Conservation (phyloP, 2,797 vertebrate genomes). For the Lacerta viridis region DNA sequence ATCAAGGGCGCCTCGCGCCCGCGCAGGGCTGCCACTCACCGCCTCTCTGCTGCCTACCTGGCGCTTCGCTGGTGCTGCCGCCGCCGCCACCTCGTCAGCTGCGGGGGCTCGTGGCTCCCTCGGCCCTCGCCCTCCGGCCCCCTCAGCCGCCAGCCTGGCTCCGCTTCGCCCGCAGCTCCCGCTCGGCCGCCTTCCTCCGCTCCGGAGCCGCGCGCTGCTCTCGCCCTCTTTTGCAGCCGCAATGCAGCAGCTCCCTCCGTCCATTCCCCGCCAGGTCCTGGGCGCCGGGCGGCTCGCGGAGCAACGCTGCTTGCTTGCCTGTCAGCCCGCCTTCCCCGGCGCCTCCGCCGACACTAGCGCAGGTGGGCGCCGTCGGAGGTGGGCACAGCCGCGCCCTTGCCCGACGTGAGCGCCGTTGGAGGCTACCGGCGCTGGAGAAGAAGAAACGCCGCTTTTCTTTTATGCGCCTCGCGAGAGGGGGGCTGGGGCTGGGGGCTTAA, state of each 20-base stretch:
- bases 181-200: not conserved
- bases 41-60: too few relatives aligned
- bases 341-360: too few relatives aligned
- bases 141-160: not conserved
- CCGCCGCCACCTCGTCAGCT: too few relatives aligned
- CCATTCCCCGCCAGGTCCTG: not conserved
- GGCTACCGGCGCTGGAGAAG: too few relatives aligned
- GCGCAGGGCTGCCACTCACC: not conserved
- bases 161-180: not conserved
- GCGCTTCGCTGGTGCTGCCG: too few relatives aligned
- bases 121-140: too few relatives aligned
- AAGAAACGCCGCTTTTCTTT: too few relatives aligned
- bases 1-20: not conserved
- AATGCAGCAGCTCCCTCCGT: conserved; percentile 45
- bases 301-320: too few relatives aligned
- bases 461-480: not conserved
- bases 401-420: not conserved
- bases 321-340: not conserved
- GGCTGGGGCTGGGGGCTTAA: not conserved
- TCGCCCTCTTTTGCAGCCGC: conserved; percentile 34
- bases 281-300: not conserved
- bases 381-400: not conserved
- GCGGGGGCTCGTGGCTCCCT: not conserved
- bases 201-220: not conserved
- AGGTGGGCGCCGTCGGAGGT: not conserved